Base-by-base conservation (phyloP, 2,888 invertebrate species). In the Pollenia angustigena region DNA sequence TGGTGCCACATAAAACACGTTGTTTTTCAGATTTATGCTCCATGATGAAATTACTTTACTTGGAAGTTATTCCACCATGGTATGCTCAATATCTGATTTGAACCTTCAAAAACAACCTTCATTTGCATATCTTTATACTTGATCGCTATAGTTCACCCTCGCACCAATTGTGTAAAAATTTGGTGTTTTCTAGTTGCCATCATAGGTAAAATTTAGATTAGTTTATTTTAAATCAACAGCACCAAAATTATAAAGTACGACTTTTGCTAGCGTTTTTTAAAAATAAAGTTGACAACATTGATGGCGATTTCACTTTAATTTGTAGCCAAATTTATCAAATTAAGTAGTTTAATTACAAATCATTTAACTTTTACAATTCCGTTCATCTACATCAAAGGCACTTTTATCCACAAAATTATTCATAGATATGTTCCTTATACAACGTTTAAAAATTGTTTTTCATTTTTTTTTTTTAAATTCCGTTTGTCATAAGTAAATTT, bases 361-460 rank as follows among this genome's bases (percentile, higher is more conserved):
- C 4, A 60, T 60, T 42, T 60, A 12, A 16, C n/a, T 40, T 60
- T n/a, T 44, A 44, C 10, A 18, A 56, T 42, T 58, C 85, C 75
- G 80, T 80, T 44, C 62, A 62, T 23, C 2, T 23, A 23, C 62
- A 48, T 75, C 80, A 75, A 85, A 74, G 58, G 50, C 62, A 80
- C 52, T 68, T 75, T 68, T 18, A 54, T 64, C 54, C 42, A 72
- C 52, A 75, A 32, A 58, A 71, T 56, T 16, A 50, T 54, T 48
- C 48, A 64, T 23, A 23, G 23, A 23, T 23, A 23, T 83, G 64
- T 46, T n/a, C 7, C 14, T 68, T 52, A 32, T 52, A 60, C 10
- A 11, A 50, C 44, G 60, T 62, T 42, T 48, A 48, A 71, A 52
- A 18, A 54, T 42, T 11, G 32, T 60, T 48, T 52, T n/a, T 44